A percentile compares a stretch with the other conserved stretches of the same genome.
These are phyloP conservation scores for Orchesella flavescens DNA, from an alignment of 2,888 invertebrate genomes.

Conservation along the genomic window DNA sequence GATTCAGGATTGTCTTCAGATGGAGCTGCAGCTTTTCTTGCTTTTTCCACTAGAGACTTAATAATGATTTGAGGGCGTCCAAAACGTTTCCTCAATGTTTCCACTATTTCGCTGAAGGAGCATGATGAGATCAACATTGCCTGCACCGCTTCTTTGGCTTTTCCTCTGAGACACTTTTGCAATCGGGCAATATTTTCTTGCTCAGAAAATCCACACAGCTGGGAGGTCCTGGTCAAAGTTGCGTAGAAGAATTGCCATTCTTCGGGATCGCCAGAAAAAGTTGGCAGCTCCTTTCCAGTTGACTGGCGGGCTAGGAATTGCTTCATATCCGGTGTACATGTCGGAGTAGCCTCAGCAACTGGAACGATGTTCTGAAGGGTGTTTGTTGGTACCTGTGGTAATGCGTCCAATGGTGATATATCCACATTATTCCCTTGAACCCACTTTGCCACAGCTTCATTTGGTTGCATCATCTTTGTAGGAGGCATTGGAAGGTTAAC, in stretches of 20 bases:
- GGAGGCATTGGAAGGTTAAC: no score
- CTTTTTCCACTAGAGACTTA: background rate
- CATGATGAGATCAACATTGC: background rate
- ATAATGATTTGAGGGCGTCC: conserved; percentile 29
- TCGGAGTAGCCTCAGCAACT: background rate
- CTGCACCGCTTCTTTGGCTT: conserved; percentile 21
- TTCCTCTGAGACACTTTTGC: conserved; percentile 23
- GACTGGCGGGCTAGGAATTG: background rate
- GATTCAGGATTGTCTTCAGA: background rate
- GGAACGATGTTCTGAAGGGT: no score
- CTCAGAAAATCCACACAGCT: background rate
- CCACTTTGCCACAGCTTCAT: no score
- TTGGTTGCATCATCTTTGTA: no score
- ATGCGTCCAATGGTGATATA: no score
- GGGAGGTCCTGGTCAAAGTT: background rate
- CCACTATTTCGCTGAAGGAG: background rate
- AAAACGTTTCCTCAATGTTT: conserved; percentile 9
- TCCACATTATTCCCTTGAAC: no score
- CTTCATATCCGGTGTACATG: background rate
- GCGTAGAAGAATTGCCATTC: background rate
- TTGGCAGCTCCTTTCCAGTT: conserved; percentile 8
- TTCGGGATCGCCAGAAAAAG: background rate
- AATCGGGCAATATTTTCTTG: conserved; percentile 14
- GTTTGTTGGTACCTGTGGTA: no score
- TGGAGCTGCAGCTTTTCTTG: background rate